Evolutionary conservation across 1,140 invertebrate species (phyloP).

Genomic region (Whitmania pigra): DNA sequence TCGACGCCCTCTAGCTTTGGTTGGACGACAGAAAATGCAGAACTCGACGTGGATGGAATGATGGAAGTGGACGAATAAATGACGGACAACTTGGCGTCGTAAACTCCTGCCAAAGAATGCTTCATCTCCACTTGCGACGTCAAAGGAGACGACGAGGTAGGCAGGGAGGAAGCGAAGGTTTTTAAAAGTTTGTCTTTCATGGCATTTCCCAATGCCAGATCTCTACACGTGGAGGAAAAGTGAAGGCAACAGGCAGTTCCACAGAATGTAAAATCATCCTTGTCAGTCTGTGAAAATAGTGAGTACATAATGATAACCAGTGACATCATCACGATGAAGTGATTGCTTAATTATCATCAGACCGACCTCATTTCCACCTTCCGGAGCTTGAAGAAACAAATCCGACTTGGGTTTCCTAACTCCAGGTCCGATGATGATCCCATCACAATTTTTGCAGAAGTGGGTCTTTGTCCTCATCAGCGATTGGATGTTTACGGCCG

Average conservation of each 20-base stretch:
- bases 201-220: not conserved
- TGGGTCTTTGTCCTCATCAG: conserved; percentile 70
- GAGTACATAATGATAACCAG: no score
- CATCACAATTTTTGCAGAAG: conserved; percentile 80
- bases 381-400: conserved; percentile 37
- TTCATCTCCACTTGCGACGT: not conserved
- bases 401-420: conserved; percentile 68
- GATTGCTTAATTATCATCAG: no score
- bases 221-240: not conserved
- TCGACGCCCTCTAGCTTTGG: not conserved
- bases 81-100: conserved; percentile 6
- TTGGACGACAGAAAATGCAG: not conserved
- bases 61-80: conserved; percentile 2
- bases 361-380: not conserved
- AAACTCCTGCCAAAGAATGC: not conserved
- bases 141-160: not conserved
- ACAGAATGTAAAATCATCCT: not conserved
- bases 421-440: conserved; percentile 61
- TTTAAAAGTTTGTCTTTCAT: no score
- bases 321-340: no score
- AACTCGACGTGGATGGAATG: not conserved
- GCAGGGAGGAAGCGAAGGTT: not conserved
- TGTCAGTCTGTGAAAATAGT: not conserved
- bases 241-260: conserved; percentile 2
- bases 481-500: conserved; percentile 62